Evolutionary conservation across 92 coral and sea anemone species (phyloP).

Genomic region (Actinernus sp.): DNA sequence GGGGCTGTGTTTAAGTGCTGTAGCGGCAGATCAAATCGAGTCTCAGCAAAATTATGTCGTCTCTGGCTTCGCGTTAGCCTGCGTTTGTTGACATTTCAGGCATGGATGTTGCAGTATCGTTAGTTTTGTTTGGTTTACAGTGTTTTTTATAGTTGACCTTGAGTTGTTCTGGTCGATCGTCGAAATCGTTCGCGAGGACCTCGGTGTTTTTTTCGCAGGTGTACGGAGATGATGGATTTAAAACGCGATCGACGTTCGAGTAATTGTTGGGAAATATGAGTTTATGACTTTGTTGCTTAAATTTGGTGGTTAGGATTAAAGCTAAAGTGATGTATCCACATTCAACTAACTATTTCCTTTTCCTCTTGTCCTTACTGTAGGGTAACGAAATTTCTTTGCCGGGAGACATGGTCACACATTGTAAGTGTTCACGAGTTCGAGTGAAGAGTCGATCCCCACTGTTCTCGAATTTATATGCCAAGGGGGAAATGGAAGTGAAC

Average conservation of each 20-base stretch:
- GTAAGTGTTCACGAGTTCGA: constrained; percentile 80
- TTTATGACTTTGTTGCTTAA: background rate
- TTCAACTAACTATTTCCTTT: background rate
- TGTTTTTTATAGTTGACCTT: background rate
- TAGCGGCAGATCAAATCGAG: too few relatives aligned
- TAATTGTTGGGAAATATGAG: background rate
- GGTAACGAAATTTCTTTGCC: constrained; percentile 98
- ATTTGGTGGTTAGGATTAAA: background rate
- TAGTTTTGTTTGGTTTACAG: constrained; percentile 29
- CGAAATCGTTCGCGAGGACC: background rate
- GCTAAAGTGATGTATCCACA: background rate
- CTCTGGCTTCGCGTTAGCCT: constrained; percentile 37
- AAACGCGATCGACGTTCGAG: background rate
- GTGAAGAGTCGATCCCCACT: too few relatives aligned
- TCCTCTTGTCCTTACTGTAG: constrained; percentile 50
- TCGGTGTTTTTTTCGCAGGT: background rate
- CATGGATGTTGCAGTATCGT: constrained; percentile 22
- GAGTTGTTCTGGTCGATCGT: background rate
- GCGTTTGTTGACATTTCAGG: constrained; percentile 62
- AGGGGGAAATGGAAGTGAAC: too few relatives aligned
- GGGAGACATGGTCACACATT: constrained; percentile 94
- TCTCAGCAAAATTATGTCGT: too few relatives aligned
- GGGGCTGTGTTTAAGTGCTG: too few relatives aligned
- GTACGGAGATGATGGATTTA: background rate
- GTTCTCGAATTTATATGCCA: too few relatives aligned